Evolutionary conservation across 1,140 invertebrate genomes (phyloP).

Genomic region (Portunus trituberculatus): DNA sequence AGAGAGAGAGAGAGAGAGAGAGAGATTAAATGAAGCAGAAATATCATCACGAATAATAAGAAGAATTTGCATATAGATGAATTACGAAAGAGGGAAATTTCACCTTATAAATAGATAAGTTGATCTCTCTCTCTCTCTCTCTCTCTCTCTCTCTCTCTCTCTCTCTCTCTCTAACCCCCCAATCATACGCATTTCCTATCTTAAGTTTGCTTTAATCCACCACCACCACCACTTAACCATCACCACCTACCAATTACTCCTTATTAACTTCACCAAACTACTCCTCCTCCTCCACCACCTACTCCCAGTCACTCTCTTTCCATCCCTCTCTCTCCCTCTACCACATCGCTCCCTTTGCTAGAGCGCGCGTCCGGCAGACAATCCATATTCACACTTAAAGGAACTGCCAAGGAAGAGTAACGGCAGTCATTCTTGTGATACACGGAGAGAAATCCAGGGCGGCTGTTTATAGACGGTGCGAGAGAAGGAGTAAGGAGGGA

Average conservation of each 20-base stretch:
- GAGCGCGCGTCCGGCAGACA: background rate
- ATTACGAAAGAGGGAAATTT: background rate
- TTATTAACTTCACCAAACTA: background rate
- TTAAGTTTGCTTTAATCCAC: background rate
- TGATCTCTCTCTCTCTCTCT: background rate
- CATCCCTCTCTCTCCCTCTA: background rate
- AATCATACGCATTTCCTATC: no score
- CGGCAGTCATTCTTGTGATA: conserved; percentile 43
- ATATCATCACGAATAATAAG: background rate
- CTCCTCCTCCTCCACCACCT: background rate
- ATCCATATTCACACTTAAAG: conserved; percentile 54
- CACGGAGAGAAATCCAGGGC: conserved; percentile 39
- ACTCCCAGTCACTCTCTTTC: no score
- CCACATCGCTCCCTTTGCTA: background rate
- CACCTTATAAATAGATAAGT: background rate
- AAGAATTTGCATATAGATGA: conserved; percentile 15
- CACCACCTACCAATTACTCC: background rate
- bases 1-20: no score
- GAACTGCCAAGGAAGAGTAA: conserved; percentile 43
- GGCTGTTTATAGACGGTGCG: background rate
- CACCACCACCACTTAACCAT: background rate
- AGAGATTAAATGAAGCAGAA: background rate
- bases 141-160: conserved; percentile 6
- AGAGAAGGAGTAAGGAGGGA: background rate
- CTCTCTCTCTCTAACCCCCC: background rate